These are phyloP conservation scores for Leptatherina wallacei DNA, from an alignment of 2,797 vertebrate species.

Conservation along the genomic window DNA sequence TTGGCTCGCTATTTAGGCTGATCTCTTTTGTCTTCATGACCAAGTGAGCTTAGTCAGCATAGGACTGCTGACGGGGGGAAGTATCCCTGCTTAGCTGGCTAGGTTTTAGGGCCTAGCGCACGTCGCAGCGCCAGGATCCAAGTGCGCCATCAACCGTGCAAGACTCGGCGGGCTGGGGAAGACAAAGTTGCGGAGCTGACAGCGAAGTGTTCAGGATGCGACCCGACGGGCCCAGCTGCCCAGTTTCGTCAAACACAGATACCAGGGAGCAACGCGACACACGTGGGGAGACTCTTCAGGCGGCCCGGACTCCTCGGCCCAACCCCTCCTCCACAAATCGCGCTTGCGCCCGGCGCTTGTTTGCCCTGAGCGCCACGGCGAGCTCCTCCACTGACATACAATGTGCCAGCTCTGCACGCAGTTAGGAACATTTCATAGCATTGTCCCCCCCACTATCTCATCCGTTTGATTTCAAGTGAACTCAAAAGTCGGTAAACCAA, in stretches of 20 bases:
- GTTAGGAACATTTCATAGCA: slow-evolving; percentile 25
- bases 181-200: slow-evolving; percentile 44
- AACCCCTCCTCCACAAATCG: slow-evolving; percentile 72
- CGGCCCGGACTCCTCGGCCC: slow-evolving; percentile 64
- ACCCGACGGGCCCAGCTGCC: slow-evolving; percentile 5
- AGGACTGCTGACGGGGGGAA: slow-evolving; percentile 66
- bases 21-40: slow-evolving; percentile 59
- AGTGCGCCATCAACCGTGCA: slow-evolving; percentile 71
- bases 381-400: slow-evolving; percentile 64
- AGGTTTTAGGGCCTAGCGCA: slow-evolving; percentile 78
- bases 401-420: slow-evolving; percentile 69
- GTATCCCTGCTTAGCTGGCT: slow-evolving; percentile 69
- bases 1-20: slow-evolving; percentile 22
- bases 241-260: slow-evolving; percentile 25
- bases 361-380: slow-evolving; percentile 68
- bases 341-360: slow-evolving; percentile 74
- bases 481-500: too few species aligned
- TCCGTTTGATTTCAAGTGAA: fast-evolving
- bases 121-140: slow-evolving; percentile 65
- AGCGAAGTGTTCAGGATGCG: slow-evolving; percentile 8
- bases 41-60: slow-evolving; percentile 68
- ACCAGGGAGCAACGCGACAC: slow-evolving; percentile 51
- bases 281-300: slow-evolving; percentile 74
- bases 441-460: neutral
- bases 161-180: slow-evolving; percentile 24